Conservation (phyloP, 2,888 invertebrate genomes). For the Lepidochrysops patricia region DNA sequence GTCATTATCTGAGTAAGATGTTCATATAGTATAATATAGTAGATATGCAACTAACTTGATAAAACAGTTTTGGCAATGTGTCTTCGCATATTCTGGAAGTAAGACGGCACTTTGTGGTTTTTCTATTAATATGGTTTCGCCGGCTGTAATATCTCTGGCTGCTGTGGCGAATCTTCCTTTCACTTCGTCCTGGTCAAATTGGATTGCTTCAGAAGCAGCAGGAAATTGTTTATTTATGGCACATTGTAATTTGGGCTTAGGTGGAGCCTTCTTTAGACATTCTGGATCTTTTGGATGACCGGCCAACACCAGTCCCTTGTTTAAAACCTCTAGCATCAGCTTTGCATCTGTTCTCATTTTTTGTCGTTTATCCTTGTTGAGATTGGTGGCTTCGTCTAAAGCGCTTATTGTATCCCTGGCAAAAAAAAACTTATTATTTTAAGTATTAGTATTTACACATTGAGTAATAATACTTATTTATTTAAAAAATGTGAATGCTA, state of each 20-base stretch:
- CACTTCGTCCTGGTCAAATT: conserved; percentile 74
- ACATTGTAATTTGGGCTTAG: conserved; percentile 53
- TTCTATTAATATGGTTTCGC: conserved; percentile 83
- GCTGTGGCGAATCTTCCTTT: conserved; percentile 85
- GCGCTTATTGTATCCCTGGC: conserved; percentile 77
- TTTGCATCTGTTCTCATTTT: conserved; percentile 80
- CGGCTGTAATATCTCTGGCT: conserved; percentile 78
- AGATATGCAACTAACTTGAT: conserved; percentile 76
- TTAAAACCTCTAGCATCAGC: conserved; percentile 80
- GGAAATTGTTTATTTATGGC: conserved; percentile 66
- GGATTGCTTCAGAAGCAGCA: conserved; percentile 77
- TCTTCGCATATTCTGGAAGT: conserved; percentile 77
- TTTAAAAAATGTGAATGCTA: no score
- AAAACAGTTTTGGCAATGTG: conserved; percentile 84
- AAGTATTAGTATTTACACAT: no score
- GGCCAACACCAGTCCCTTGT: conserved; percentile 74
- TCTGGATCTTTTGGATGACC: conserved; percentile 51
- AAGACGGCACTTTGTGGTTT: conserved; percentile 82
- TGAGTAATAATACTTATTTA: no score
- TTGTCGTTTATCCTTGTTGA: conserved; percentile 75
- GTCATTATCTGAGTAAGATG: no score
- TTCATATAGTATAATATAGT: no score
- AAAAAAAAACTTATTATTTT: no score
- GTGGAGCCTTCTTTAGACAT: conserved; percentile 47
- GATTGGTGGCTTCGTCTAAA: conserved; percentile 77